phyloP scores from a whole-genome alignment of 2,113 vertebrate genomes.

The Orientallactaga bullata region DNA sequence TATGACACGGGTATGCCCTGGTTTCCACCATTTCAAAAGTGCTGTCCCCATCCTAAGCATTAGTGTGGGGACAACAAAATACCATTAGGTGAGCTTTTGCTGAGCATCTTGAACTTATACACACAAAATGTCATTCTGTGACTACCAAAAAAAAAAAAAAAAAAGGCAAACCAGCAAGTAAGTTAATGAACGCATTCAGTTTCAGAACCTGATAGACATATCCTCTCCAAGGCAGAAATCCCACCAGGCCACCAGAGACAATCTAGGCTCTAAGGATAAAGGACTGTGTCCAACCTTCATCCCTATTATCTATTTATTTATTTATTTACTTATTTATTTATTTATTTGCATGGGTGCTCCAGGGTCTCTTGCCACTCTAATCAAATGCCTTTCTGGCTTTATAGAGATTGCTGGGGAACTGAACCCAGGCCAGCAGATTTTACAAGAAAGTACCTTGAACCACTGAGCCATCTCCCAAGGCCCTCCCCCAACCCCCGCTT shows the following conservation, averaged over 20 bases:
- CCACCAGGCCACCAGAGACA: neutral
- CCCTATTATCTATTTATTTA: too few species aligned
- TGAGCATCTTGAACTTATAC: neutral
- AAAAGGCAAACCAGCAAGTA: accelerated
- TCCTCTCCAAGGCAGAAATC: neutral
- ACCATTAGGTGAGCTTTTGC: neutral
- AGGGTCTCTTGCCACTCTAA: too few species aligned
- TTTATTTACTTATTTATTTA: too few species aligned
- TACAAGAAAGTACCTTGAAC: too few species aligned
- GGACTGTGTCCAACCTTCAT: neutral
- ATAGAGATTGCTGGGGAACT: too few species aligned
- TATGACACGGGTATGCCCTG: accelerated
- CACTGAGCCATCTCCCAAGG: neutral
- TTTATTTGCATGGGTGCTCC: too few species aligned
- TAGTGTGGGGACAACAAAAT: neutral
- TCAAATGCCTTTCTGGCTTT: too few species aligned
- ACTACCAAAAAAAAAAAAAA: slow-evolving; percentile 17
- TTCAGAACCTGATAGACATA: neutral
- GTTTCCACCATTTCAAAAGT: accelerated
- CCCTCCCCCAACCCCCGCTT: neutral
- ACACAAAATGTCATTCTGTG: neutral
- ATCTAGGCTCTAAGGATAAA: neutral
- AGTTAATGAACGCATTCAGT: neutral
- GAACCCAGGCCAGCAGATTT: too few species aligned
- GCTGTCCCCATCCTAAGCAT: neutral